Base-by-base conservation (phyloP, 2,113 vertebrate species). In the Andinoacara biseriatus region DNA sequence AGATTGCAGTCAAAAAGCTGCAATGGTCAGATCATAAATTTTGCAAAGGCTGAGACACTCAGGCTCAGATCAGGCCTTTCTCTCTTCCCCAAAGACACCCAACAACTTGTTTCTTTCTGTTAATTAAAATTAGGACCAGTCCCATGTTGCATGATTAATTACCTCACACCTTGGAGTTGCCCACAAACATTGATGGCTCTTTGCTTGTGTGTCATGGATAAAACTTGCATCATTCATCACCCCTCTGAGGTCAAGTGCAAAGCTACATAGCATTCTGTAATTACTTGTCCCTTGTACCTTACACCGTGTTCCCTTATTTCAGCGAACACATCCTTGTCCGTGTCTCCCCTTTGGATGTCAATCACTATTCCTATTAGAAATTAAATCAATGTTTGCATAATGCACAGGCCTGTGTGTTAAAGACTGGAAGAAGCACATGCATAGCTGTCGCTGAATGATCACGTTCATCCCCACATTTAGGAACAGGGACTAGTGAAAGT, bases 111-210 rank as follows among this genome's bases (percentile, higher is more conserved):
- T 88, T 93, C 90, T 82, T 82, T 74, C 76, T 22, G 86, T 93
- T 95, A 95, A 95, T 95, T 94, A 95, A 93, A 94, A 89, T 86
- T 40, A 56, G 76, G 67, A 77, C 61, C 15, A 78, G 54, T 81
- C 69, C 72, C 82, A 52, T 65, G 89, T 80, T 91, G 86, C 89
- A 91, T 95, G 95, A 95, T 96, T 95, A 95, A 96, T 96, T 89
- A 90, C 93, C 87, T 78, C 74, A 65, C 89, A 80, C 76, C 80
- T 78, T 61, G 74, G 85, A 83, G 72, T 87, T 83, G 72, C 89
- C 90, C 80, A 72, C 83, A 90, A 92, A 94, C 94, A 91, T 86
- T 90, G 90, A 95, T 89, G 94, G 81, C 86, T 89, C 90, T 84
- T 54, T 85, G 90, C 90, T 92, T 89, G 89, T 74, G 80, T 89